These are phyloP conservation scores for Orussus abietinus DNA, from an alignment of 1,140 invertebrate species.

Conservation along the genomic window DNA sequence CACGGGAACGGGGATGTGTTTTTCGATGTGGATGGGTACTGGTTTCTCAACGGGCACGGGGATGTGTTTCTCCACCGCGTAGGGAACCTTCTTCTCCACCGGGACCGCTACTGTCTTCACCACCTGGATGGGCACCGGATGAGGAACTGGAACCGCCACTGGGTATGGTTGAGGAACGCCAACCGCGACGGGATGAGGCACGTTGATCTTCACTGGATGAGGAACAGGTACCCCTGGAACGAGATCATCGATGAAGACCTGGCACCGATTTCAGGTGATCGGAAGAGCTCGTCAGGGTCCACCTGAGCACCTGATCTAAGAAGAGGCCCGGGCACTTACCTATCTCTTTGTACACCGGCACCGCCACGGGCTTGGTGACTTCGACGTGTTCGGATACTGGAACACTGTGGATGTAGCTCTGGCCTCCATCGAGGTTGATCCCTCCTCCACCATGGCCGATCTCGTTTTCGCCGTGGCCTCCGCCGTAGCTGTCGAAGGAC, in stretches of 20 bases:
- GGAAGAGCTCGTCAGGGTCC: background rate
- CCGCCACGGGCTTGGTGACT: conserved; percentile 66
- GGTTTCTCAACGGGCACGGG: conserved; percentile 63
- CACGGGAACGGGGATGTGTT: conserved; percentile 68
- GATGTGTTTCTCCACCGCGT: conserved; percentile 61
- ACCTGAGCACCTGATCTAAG: too few species aligned
- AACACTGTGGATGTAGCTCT: conserved; percentile 51
- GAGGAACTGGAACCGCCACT: conserved; percentile 46
- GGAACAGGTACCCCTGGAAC: conserved; percentile 59
- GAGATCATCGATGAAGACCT: background rate
- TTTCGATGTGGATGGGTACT: conserved; percentile 66
- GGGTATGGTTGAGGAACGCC: conserved; percentile 59
- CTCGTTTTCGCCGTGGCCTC: conserved; percentile 21
- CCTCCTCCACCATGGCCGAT: conserved; percentile 21
- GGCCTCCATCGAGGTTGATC: conserved; percentile 24
- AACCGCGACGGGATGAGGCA: conserved; percentile 68
- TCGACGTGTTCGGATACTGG: conserved; percentile 67
- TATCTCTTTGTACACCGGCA: conserved; percentile 70
- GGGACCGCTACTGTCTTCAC: conserved; percentile 55
- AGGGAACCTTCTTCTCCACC: conserved; percentile 63
- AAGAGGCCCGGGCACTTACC: too few species aligned
- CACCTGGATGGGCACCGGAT: conserved; percentile 47
- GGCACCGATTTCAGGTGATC: background rate
- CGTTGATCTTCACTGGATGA: conserved; percentile 64
- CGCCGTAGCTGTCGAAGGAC: too few species aligned